Evolutionary conservation across 2,113 vertebrate genomes (phyloP), one percentile per base, ranked within the genome.

Genomic region (Baryphthengus martii): DNA sequence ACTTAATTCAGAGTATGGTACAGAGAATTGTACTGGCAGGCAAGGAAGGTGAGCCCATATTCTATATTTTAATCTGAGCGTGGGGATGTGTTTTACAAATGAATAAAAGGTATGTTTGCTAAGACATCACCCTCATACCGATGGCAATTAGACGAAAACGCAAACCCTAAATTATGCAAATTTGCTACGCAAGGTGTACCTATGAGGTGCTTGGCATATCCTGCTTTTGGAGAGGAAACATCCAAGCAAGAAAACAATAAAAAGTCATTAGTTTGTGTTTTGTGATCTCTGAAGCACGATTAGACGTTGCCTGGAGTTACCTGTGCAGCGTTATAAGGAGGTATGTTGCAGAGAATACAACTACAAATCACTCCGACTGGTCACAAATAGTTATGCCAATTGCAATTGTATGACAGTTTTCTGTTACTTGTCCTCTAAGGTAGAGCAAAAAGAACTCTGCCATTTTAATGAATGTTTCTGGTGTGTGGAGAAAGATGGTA

Each of bases 401-500:
- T 81, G 82, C 52, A 85, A 68, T 84, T 92, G 76, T 83, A 18
- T 61, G 75, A 13, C 50, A 24, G 14, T 78, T 90, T 94, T 90
- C 65, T 93, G 56, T 65, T 87, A 24, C 19, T 24, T 76, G 85
- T 87, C 45, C 88, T 93, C 73, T 79, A 42, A 94, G 70, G 84
- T 82, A 75, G 50, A 66, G 56, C 84, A 87, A 45, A 92, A 94
- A 85, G 66, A 65, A 74, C 42, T 68, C 62, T 96, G 28, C 90
- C 66, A 79, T 93, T 93, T 94, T 94, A 96, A 96, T 93, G 94
- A 95, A 90, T 71, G 58, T 31, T 92, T 47, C 74, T 76, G 73
- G 39, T 86, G 58, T 33, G 28, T 52, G 35, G 76, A 76, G 65
- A 90, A 75, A 92, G 88, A 87, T 0, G 37, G 72, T 56, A 8